Conservation (phyloP, 2,797 vertebrate genomes). For the Sphaeramia orbicularis region DNA sequence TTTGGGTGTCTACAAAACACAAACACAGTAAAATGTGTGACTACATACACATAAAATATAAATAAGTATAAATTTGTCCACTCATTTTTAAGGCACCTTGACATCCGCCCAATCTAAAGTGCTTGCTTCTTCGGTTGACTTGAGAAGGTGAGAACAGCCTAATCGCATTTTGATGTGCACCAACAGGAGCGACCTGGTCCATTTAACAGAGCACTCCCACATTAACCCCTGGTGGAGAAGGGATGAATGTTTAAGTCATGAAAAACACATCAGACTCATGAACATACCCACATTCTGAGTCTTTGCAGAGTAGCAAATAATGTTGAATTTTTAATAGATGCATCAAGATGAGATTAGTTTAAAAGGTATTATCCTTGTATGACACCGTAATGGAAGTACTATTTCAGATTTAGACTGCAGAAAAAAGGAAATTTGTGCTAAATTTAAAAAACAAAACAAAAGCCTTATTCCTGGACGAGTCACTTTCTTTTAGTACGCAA, state of each 20-base stretch:
- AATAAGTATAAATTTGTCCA: background rate
- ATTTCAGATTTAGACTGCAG: too few relatives aligned
- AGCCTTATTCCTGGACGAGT: too few relatives aligned
- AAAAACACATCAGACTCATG: slow-evolving; percentile 13
- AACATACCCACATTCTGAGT: background rate
- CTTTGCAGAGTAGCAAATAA: slow-evolving; percentile 10
- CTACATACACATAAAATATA: background rate
- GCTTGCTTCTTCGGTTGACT: slow-evolving; percentile 7
- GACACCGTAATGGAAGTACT: slow-evolving; percentile 18
- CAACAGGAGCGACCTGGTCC: slow-evolving; percentile 9
- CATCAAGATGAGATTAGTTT: slow-evolving; percentile 24
- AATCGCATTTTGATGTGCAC: slow-evolving; percentile 26
- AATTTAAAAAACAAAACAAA: too few relatives aligned
- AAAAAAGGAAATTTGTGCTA: too few relatives aligned
- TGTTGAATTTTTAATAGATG: background rate
- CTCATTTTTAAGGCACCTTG: background rate
- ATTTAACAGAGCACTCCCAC: slow-evolving; percentile 27
- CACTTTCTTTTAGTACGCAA: too few relatives aligned
- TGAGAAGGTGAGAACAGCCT: slow-evolving; percentile 20
- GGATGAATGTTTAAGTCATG: slow-evolving; percentile 10
- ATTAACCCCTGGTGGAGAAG: slow-evolving; percentile 15
- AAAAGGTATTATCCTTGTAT: slow-evolving; percentile 20
- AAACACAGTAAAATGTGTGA: slow-evolving; percentile 1
- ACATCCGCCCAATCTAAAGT: slow-evolving; percentile 1
- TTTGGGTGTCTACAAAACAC: background rate